A percentile compares a stretch with the other conserved stretches of the same genome.
Evolutionary conservation across 1,140 invertebrate genomes (phyloP).

Genomic region (Pantala flavescens): DNA sequence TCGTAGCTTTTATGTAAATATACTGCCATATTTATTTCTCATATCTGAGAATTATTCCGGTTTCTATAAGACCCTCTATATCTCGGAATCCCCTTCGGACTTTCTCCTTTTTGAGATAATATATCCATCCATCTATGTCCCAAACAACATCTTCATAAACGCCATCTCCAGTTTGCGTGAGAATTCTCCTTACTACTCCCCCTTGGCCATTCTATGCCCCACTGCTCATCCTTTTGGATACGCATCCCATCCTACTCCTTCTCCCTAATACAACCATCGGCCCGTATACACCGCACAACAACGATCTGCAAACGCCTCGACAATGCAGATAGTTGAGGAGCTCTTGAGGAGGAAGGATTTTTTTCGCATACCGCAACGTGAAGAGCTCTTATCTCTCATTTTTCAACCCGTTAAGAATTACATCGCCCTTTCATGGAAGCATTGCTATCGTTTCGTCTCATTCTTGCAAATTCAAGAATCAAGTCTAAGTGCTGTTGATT

Average conservation of each 20-base stretch:
- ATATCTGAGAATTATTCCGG: neutral
- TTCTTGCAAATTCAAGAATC: too few species aligned
- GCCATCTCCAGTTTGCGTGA: neutral
- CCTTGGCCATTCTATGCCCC: neutral
- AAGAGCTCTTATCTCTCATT: too few species aligned
- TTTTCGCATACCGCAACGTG: too few species aligned
- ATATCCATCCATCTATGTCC: neutral
- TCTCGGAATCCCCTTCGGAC: neutral
- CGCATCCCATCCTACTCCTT: neutral
- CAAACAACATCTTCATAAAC: conserved; percentile 6
- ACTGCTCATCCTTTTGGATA: neutral
- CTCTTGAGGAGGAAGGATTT: too few species aligned
- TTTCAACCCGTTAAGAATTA: too few species aligned
- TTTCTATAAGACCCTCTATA: neutral
- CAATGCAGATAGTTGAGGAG: too few species aligned
- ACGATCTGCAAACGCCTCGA: too few species aligned
- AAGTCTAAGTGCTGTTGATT: too few species aligned
- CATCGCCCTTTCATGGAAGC: too few species aligned
- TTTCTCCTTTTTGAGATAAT: neutral
- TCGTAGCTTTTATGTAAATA: neutral
- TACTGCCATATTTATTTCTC: neutral
- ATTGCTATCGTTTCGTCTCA: too few species aligned
- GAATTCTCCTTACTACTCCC: neutral
- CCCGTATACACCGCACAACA: too few species aligned
- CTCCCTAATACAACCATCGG: too few species aligned